Base-by-base conservation (phyloP, 2,888 invertebrate genomes). In the Spisula solida region DNA sequence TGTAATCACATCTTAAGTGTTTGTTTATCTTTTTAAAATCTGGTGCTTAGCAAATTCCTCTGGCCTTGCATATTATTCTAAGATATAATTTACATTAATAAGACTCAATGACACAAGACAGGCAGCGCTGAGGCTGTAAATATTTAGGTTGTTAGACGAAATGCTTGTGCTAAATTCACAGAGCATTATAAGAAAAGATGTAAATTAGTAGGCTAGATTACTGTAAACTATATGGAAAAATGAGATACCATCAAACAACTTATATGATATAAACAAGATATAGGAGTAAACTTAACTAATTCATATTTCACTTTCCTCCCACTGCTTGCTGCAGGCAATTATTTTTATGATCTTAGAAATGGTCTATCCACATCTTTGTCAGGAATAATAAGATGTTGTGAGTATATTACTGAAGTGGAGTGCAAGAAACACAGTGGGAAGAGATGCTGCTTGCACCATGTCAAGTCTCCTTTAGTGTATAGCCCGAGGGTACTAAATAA, bases 91-190 rank as follows among this genome's bases (percentile, higher is more conserved):
- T 75, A 75, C 75, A 1, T 75, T 75, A 34, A 85, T 85, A 79
- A 85, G 56, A n/a, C 34, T 55, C 41, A 55, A 47, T 84, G 87
- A 89, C 82, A 89, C 12, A 48, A 20, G 41, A 75, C 89, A 87
- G 89, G 87, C 25, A 31, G 79, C 29, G n/a, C 20, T 20, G 18
- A 41, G 51, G 31, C 1, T 41, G 78, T 87, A 89, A 89, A 89
- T 89, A 85, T 89, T 89, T 89, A 87, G 56, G 18, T 70, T 70
- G 81, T 79, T 89, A 79, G 84, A 79, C 55, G 60, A 79, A 87
- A 82, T 79, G 87, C 78, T 87, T 83, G 41, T 41, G 82, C 25
- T 79, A 79, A 82, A 56, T 82, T 82, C 79, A 12, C 60, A 82
- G 41, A 82, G 31, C 34, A 75, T 31, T 75, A 75, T 75, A 75